Conservation (phyloP, 2,888 invertebrate species). For the Sturmia bella region DNA sequence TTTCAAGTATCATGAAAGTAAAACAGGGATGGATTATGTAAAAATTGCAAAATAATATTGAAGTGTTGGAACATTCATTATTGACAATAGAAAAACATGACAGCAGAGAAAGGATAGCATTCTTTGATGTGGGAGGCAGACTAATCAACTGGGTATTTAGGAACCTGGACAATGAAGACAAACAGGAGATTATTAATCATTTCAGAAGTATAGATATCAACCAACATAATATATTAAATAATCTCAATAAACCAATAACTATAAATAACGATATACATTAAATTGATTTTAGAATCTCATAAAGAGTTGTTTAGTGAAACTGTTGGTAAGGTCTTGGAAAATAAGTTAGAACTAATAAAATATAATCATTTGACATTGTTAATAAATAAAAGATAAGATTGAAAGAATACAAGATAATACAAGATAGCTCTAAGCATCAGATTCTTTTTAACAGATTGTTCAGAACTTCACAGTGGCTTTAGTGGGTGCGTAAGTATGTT, state of each 20-base stretch:
- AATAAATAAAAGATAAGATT: conserved; percentile 1
- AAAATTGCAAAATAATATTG: conserved; percentile 1
- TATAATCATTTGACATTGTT: conserved; percentile 2
- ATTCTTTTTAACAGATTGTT: conserved; percentile 14
- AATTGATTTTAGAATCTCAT: conserved; percentile 9
- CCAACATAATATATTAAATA: conserved; percentile 7
- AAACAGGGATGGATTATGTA: conserved; percentile 6
- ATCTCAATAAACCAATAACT: not conserved
- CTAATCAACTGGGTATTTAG: conserved; percentile 14
- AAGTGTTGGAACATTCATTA: conserved; percentile 18
- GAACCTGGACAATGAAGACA: conserved; percentile 7
- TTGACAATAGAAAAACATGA: not conserved
- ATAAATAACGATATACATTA: conserved; percentile 20
- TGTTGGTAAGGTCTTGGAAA: not conserved
- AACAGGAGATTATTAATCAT: too few relatives aligned
- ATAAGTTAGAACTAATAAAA: not conserved
- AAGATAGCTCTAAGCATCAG: conserved; percentile 10
- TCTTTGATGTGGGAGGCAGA: not conserved
- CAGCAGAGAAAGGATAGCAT: conserved; percentile 2
- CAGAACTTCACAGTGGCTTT: too few relatives aligned
- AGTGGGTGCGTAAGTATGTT: too few relatives aligned
- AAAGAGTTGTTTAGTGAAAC: conserved; percentile 17
- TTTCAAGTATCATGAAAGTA: not conserved
- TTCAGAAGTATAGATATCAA: not conserved
- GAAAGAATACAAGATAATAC: conserved; percentile 13